Evolutionary conservation across 2,888 invertebrate species (phyloP), one percentile per base, ranked within the genome.

Genomic region (Hetaerina titia): DNA sequence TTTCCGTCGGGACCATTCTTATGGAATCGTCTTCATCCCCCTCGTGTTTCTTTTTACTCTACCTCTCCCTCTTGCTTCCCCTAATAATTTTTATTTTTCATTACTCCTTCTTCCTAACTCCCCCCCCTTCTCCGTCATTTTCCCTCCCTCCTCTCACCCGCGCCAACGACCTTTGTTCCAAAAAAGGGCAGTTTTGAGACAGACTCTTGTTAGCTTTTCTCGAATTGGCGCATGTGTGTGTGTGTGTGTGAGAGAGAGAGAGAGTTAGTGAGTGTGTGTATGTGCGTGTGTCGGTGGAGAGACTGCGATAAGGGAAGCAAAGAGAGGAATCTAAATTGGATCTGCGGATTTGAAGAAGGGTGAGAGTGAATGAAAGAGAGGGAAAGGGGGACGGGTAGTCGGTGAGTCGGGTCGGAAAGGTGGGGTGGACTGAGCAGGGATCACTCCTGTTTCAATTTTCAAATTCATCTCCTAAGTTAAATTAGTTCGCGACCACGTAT

Each of bases 371-470:
- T 63, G 31, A 31, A 31, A 25, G 25, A 63, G 19, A 13, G 15
- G 7, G 25, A 74, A 15, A 15, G 13, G 63, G 69, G 69, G 69
- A n/a, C n/a, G 69, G n/a, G 69, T n/a, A 69, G n/a, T n/a, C 9
- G n/a, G 69, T 6, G 69, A 17, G 22, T 69, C n/a, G n/a, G n/a
- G n/a, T 22, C 22, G 69, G 45, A 69, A n/a, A 17, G 6, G n/a
- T n/a, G 11, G 81, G 15, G 7, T 13, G 81, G 81, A 81, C 25
- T 25, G 81, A 31, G 81, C 81, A 81, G 25, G 81, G 81, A 81
- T 81, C 81, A 81, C 81, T 81, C 81, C 81, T 31, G 81, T 81
- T 81, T 81, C 81, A 81, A 81, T 81, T 81, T 81, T 81, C 81
- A 31, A 81, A 81, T 81, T 81, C 81, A 31, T 31, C 25, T 31